These are phyloP conservation scores for Drosophila dives DNA, from an alignment of 2,888 invertebrate genomes.

Conservation along the genomic window DNA sequence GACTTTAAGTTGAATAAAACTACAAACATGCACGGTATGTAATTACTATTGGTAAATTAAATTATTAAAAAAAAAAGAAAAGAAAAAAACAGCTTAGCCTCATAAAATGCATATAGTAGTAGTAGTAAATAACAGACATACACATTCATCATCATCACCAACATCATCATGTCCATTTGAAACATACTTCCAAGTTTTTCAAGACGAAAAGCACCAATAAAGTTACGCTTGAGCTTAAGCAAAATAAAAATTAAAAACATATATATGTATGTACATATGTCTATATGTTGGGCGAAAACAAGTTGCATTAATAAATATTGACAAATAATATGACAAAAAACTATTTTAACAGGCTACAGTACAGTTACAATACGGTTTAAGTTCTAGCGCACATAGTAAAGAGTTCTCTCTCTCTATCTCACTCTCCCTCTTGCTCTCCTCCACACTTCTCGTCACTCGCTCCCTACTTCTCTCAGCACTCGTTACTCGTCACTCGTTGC, in stretches of 20 bases:
- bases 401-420: neutral
- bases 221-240: conserved; percentile 70
- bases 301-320: conserved; percentile 48
- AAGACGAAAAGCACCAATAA: conserved; percentile 68
- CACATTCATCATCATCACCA: neutral
- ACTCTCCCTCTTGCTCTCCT: neutral
- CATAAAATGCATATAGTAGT: conserved; percentile 56
- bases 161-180: conserved; percentile 5
- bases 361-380: conserved; percentile 41
- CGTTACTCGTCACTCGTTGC: conserved; percentile 1
- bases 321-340: conserved; percentile 16
- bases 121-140: conserved; percentile 38
- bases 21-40: conserved; percentile 32
- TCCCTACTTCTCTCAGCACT: neutral
- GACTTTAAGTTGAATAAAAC: conserved; percentile 39
- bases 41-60: conserved; percentile 41
- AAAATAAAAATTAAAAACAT: conserved; percentile 27
- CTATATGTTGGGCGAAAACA: conserved; percentile 36
- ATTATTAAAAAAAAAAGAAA: neutral
- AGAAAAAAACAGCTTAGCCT: conserved; percentile 54
- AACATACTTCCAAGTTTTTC: conserved; percentile 39
- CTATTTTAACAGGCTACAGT: conserved; percentile 45
- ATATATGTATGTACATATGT: conserved; percentile 1
- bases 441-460: neutral
- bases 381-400: conserved; percentile 15